Evolutionary conservation across 1,140 invertebrate species (phyloP), one percentile per base, ranked within the genome.

Genomic region (Chlorops oryzae): DNA sequence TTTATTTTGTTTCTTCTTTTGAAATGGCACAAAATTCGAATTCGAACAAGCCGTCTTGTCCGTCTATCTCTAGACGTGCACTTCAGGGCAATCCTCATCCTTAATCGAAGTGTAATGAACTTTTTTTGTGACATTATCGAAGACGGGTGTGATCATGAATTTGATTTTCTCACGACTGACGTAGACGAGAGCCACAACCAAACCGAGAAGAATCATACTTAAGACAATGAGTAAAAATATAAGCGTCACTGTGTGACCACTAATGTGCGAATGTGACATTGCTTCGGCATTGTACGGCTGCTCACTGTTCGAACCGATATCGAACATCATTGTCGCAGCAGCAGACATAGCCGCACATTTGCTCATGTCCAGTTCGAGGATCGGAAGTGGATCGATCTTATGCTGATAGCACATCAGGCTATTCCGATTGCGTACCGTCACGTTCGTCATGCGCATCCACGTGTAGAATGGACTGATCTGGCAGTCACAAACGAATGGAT

Each of bases 51-150:
- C n/a, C n/a, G n/a, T n/a, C n/a, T n/a, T n/a, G n/a, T n/a, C n/a
- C n/a, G n/a, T n/a, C n/a, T n/a, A n/a, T n/a, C 12, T 45, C 56
- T 70, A 72, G 38, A 72, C 70, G 52, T 72, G 67, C 39, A 72
- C 72, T 52, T 74, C 73, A 39, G 72, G 62, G 48, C 69, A 71
- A 47, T 74, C 73, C 48, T 73, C 66, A 59, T 74, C 72, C 64
- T 78, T 77, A 41, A 87, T 86, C 17, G 82, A 83, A 3, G 83
- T 86, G 56, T 87, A 87, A 51, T 86, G 81, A 17, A 87, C 84
- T 62, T 85, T 83, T 65, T 82, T 79, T 24, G 81, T 77, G 27
- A 85, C 77, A 50, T 78, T 79, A 50, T 84, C 79, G 41, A 86
- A 72, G 27, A 85, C 74, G 2, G 85, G 84, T n/a, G 69, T 75